Evolutionary conservation across 1,140 invertebrate genomes (phyloP), one percentile per base, ranked within the genome.

Genomic region (Pseudoatta argentina): DNA sequence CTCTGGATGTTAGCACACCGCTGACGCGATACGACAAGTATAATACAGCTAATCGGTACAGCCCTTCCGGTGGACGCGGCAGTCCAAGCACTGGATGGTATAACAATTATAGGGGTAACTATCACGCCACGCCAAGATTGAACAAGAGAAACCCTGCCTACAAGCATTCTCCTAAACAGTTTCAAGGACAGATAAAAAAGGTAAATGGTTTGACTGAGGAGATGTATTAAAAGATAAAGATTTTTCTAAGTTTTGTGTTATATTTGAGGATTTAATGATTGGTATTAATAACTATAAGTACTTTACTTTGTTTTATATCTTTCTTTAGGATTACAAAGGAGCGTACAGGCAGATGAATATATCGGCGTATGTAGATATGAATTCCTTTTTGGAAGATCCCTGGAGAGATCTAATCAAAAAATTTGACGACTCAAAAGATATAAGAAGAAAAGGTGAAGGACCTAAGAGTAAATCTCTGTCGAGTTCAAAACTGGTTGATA

Each of bases 341-440:
- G n/a, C n/a, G 2, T 34, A 59, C 5, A 86, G 67, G 78, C 83
- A 86, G 2, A 18, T 67, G 14, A 53, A 93, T 44, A 88, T 93
- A 87, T 86, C 89, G 4, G 51, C 27, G 0, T 93, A 91, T 39
- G 6, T 93, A 48, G 86, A 93, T 79, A 30, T 93, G 4, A 66
- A 71, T 71, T 93, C 91, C 4, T 91, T 91, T 67, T 87, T 93
- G 18, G 92, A 93, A 75, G 92, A 94, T 88, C 93, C 93, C 10
- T 94, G 93, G 93, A 79, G 79, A 61, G 82, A 93, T 44, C 77
- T 94, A 63, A 61, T 78, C 8, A 64, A 81, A 48, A 88, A 91
- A 18, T 79, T 88, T 21, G 82, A 71, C 51, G 30, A 86, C 57
- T 67, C 48, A 0, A 63, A 55, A 64, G 71, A 39, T 21, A 27